Evolutionary conservation across 2,888 invertebrate genomes (phyloP).

Genomic region (Sinhomidia bicolor): DNA sequence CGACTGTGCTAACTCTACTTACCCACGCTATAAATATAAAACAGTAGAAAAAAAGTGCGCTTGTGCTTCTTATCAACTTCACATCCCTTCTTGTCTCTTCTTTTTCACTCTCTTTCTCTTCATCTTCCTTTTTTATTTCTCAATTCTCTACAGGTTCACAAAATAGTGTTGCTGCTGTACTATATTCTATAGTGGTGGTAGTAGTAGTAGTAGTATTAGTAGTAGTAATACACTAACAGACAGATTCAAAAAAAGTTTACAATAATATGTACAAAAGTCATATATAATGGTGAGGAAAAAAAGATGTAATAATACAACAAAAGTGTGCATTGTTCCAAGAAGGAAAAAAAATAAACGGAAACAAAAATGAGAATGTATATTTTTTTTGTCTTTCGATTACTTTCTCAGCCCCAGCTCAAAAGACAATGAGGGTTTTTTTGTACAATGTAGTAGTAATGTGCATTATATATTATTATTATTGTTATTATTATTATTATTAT

Average conservation of each 20-base stretch:
- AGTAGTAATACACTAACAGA: too few relatives aligned
- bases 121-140: conserved; percentile 53
- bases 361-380: neutral
- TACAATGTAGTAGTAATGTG: neutral
- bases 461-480: neutral
- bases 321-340: neutral
- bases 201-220: neutral
- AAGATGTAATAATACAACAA: neutral
- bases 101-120: conserved; percentile 4
- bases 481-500: too few relatives aligned
- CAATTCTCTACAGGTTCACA: conserved; percentile 49
- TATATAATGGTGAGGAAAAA: neutral
- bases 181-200: neutral
- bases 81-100: conserved; percentile 24
- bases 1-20: neutral
- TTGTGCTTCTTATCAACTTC: conserved; percentile 20
- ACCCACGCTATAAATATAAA: conserved; percentile 32
- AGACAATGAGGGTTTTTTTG: neutral
- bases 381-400: conserved; percentile 36
- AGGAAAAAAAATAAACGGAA: conserved; percentile 2
- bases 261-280: neutral
- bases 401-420: neutral
- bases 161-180: too few relatives aligned
- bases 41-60: neutral
- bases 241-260: conserved; percentile 37